Conservation (phyloP, 2,113 vertebrate genomes). For the Onychostoma macrolepis region DNA sequence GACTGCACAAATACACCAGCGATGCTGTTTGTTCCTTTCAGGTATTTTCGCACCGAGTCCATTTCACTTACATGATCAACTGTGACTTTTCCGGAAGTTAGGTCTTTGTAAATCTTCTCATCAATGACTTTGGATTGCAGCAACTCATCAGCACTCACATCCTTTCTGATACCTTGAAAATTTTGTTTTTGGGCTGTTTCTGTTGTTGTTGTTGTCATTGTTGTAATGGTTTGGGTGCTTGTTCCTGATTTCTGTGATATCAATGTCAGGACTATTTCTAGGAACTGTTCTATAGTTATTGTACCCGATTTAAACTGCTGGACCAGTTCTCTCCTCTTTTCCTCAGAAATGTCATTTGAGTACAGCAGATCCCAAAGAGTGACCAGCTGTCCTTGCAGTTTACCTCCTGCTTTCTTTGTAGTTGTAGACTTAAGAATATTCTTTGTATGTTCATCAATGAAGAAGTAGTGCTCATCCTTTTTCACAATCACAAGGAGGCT, state of each 20-base stretch:
- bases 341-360: slow-evolving; percentile 78
- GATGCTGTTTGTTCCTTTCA: too few relatives aligned
- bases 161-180: too few relatives aligned
- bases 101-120: too few relatives aligned
- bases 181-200: not conserved
- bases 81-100: too few relatives aligned
- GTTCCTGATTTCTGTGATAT: slow-evolving; percentile 69
- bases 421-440: too few relatives aligned
- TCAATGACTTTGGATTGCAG: too few relatives aligned
- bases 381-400: too few relatives aligned
- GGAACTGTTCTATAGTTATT: slow-evolving; percentile 59
- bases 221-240: slow-evolving; percentile 64
- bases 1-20: too few relatives aligned
- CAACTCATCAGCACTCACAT: too few relatives aligned
- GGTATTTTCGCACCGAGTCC: too few relatives aligned
- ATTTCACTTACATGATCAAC: too few relatives aligned
- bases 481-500: slow-evolving; percentile 70
- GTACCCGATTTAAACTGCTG: slow-evolving; percentile 66
- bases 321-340: slow-evolving; percentile 72
- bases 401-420: too few relatives aligned
- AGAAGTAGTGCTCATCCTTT: slow-evolving; percentile 67
- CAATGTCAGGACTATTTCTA: slow-evolving; percentile 50
- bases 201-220: slow-evolving; percentile 66
- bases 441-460: slow-evolving; percentile 47
- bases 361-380: slow-evolving; percentile 63